Evolutionary conservation across 2,113 vertebrate species (phyloP).

Genomic region (Lamprotornis superbus): DNA sequence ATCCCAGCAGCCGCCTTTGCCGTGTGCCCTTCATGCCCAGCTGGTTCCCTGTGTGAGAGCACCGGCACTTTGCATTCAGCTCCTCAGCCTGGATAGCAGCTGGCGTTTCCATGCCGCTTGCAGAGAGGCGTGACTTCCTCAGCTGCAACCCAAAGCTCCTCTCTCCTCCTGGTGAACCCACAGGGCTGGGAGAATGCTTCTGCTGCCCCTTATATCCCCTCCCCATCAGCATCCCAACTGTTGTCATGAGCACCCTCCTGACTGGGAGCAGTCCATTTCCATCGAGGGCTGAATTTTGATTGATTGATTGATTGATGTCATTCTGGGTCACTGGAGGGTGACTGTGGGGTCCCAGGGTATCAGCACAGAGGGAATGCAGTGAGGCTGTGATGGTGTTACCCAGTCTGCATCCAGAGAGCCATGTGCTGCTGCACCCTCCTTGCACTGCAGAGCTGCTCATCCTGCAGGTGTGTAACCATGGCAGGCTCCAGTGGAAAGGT

Average conservation of each 20-base stretch:
- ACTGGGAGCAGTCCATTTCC: not conserved
- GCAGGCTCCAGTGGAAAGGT: not conserved
- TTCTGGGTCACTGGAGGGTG: not conserved
- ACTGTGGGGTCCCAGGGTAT: not conserved
- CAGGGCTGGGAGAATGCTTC: not conserved
- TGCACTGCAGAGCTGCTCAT: not conserved
- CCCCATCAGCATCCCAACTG: not conserved
- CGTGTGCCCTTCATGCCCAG: not conserved
- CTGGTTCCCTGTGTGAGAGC: fast-evolving
- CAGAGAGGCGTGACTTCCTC: not conserved
- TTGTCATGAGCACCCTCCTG: not conserved
- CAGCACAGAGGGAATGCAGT: not conserved
- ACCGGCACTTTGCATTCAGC: not conserved
- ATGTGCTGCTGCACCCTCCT: fast-evolving
- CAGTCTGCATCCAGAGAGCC: not conserved
- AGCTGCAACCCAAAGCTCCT: not conserved
- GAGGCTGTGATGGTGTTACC: not conserved
- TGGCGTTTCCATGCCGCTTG: not conserved
- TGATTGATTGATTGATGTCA: not conserved
- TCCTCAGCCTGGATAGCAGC: not conserved
- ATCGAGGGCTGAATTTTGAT: not conserved
- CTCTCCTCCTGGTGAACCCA: not conserved
- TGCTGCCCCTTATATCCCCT: not conserved
- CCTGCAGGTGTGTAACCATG: not conserved
- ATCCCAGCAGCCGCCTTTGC: not conserved